Base-by-base conservation (phyloP, 2,797 vertebrate genomes). In the Diceros bicornis region DNA sequence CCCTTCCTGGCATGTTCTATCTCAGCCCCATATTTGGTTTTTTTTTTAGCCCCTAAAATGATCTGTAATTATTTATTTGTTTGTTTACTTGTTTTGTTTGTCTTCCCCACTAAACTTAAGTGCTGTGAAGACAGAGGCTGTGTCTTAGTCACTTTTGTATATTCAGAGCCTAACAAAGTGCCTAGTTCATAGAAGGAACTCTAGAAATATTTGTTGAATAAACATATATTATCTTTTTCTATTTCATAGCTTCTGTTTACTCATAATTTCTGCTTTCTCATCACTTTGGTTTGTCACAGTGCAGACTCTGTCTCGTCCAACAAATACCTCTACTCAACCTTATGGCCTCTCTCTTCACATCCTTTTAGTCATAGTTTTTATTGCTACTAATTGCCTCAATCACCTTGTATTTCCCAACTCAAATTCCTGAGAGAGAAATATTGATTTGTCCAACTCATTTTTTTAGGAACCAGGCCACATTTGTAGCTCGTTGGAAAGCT, bases 361-460 rank as follows among this genome's bases (percentile, higher is more conserved):
- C 37, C 82, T 81, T 32, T 94, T 83, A 92, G 88, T 96, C 69
- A 78, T 47, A 32, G 72, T 79, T 93, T 78, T 89, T 94, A 92
- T 69, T 75, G 89, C 61, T 94, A 44, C 55, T 87, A 75, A 96
- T 93, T 93, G 44, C n/a, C 29, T 83, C 85, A 59, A 2, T 96
- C 32, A 27, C 47, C 37, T 93, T 71, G 69, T 79, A 41, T 69
- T 93, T 96, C 93, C 79, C 41, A 55, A 96, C 52, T 90, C 27
- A 41, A 25, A 95, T 87, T 94, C 71, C 74, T 81, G 21, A 94
- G 44, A 96, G 71, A 94, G 52, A 95, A 86, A 86, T 59, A 94
- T 29, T 89, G 44, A 93, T 96, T 79, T 81, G 41, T 78, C 11
- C 72, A 91, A 59, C 27, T 94, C 62, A 55, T 87, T 95, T 93